phyloP scores from a whole-genome alignment of 2,113 vertebrate species.

The Bucco capensis region DNA sequence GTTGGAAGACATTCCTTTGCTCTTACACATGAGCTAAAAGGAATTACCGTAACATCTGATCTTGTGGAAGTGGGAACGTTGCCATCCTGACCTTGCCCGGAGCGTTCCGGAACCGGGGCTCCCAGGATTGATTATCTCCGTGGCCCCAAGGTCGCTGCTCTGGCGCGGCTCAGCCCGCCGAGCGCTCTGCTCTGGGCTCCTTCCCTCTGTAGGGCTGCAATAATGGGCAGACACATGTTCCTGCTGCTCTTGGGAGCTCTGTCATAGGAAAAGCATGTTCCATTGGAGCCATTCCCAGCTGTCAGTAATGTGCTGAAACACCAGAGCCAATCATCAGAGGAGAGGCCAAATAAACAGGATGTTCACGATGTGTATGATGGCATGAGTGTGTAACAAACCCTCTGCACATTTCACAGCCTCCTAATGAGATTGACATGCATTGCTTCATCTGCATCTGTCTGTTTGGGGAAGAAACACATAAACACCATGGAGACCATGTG shows the following conservation, averaged over 20 bases:
- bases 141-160: constrained; percentile 79
- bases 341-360: constrained; percentile 88
- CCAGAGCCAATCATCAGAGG: constrained; percentile 79
- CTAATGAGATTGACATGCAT: constrained; percentile 73
- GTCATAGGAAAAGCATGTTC: constrained; percentile 96
- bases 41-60: constrained; percentile 98
- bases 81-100: constrained; percentile 91
- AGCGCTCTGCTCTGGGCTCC: too few relatives aligned
- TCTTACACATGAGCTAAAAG: constrained; percentile 93
- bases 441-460: constrained; percentile 74
- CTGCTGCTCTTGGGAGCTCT: constrained; percentile 81
- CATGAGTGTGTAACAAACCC: constrained; percentile 81
- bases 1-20: constrained; percentile 91
- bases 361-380: constrained; percentile 79
- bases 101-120: constrained; percentile 88
- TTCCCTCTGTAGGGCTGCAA: constrained; percentile 14
- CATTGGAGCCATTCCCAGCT: constrained; percentile 88
- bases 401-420: constrained; percentile 74
- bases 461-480: constrained; percentile 63
- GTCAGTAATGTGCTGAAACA: constrained; percentile 83
- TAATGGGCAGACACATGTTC: constrained; percentile 83
- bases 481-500: constrained; percentile 64
- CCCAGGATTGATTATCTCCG: constrained; percentile 89
- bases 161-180: constrained; percentile 61
- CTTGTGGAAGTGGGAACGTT: constrained; percentile 93